Evolutionary conservation across 2,113 vertebrate genomes (phyloP), one percentile per base, ranked within the genome.

Genomic region (Acinonyx jubatus): DNA sequence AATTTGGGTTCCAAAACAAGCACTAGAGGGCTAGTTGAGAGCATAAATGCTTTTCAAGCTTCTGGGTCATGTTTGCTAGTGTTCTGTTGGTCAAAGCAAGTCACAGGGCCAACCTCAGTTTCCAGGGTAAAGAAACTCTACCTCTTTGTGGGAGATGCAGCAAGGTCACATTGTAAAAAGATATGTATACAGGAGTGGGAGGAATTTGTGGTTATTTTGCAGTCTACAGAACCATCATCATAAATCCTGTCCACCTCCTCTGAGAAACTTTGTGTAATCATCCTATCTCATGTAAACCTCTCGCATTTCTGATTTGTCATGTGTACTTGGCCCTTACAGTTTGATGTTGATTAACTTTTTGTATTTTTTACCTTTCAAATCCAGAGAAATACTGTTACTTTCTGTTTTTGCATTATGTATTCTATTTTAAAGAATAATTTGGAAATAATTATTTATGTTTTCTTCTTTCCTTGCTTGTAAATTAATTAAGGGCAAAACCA

Each of bases 41-140:
- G 69, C 33, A 25, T 89, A 74, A 41, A 16, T 89, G 52, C 41
- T 89, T 97, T 95, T 80, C 41, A 79, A n/a, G 41, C 14, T 79
- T 83, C 25, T 95, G 21, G 23, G 9, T 65, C 45, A 36, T 71
- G 52, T 52, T 95, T 84, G 27, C 27, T 93, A 82, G 45, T 89
- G 78, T 97, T 41, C 18, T 31, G 36, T 89, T 97, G 93, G 25
- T 78, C 23, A 85, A 79, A 89, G n/a, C 41, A 92, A 95, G 52
- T 95, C 52, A 36, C 15, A 89, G 55, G 73, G 41, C 69, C 50
- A 52, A 84, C 23, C 23, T 11, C 5, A 14, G 19, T 95, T 92
- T 78, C 38, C 19, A 83, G 48, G 52, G 89, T 63, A 89, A 80
- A 93, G 69, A 83, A 76, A 33, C 23, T 61, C 27, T 89, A 15